phyloP scores from a whole-genome alignment of 1,140 invertebrate species.

The Brachionus plicatilis region DNA sequence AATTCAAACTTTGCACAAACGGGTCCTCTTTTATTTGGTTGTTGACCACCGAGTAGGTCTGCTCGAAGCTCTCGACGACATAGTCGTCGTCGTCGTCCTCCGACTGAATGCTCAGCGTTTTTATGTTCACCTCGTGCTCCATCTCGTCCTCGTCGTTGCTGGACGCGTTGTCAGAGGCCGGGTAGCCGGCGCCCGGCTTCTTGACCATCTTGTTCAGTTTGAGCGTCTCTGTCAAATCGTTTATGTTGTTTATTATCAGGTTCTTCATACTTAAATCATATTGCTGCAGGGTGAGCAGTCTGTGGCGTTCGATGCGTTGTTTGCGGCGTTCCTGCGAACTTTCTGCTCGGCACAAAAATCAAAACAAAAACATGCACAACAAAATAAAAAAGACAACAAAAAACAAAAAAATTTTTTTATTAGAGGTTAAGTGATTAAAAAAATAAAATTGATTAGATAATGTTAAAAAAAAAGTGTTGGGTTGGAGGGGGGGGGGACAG shows the following conservation, averaged over 20 bases:
- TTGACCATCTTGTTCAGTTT: slow-evolving; percentile 21
- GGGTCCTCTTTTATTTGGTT: neutral
- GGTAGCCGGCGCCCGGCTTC: neutral
- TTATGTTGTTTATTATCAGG: slow-evolving; percentile 35
- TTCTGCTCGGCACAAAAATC: neutral
- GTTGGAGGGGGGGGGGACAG: neutral
- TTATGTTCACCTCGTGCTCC: slow-evolving; percentile 2
- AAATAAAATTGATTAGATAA: slow-evolving; percentile 1
- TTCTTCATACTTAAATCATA: slow-evolving; percentile 41
- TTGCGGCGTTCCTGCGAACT: slow-evolving; percentile 35
- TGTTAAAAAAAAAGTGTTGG: neutral
- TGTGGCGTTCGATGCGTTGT: slow-evolving; percentile 33
- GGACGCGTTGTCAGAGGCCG: neutral
- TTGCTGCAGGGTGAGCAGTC: slow-evolving; percentile 15
- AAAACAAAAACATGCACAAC: neutral
- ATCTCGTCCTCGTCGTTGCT: neutral
- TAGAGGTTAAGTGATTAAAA: neutral
- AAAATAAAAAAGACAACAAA: neutral
- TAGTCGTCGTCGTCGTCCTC: slow-evolving; percentile 15
- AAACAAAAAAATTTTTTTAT: neutral
- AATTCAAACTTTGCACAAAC: neutral
- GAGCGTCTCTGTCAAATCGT: slow-evolving; percentile 27
- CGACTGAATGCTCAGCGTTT: neutral
- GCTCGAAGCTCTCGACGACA: slow-evolving; percentile 28
- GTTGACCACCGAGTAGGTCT: neutral